A percentile compares a stretch with the other conserved stretches of the same genome.
Conservation (phyloP, 2,797 vertebrate species). For the Mormyrus hasselquistii region DNA sequence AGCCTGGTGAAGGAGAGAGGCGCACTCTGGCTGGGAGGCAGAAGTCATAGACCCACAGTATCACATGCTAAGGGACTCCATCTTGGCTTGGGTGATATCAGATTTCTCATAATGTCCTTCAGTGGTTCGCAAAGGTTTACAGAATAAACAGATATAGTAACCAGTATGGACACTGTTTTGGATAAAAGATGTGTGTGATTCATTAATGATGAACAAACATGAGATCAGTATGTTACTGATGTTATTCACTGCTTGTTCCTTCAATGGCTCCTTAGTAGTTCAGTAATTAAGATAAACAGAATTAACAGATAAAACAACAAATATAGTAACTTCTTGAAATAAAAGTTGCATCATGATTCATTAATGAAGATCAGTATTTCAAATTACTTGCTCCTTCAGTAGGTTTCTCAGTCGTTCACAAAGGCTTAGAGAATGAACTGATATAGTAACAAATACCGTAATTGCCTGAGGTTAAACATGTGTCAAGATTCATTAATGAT, state of each 20-base stretch:
- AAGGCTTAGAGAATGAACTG: too few relatives aligned
- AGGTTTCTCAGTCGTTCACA: too few relatives aligned
- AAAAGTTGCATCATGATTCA: not conserved
- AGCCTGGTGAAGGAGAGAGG: not conserved
- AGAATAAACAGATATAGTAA: too few relatives aligned
- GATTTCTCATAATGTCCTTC: not conserved
- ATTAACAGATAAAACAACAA: not conserved
- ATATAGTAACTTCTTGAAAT: not conserved
- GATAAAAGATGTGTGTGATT: not conserved
- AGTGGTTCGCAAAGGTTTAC: too few relatives aligned
- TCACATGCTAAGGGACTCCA: not conserved
- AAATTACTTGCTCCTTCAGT: too few relatives aligned
- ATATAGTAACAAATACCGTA: too few relatives aligned
- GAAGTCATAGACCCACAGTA: not conserved
- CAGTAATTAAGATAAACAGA: not conserved
- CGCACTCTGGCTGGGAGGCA: not conserved
- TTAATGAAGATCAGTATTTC: not conserved
- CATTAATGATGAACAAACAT: not conserved
- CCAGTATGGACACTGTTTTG: too few relatives aligned
- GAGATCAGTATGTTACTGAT: not conserved
- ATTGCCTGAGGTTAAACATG: not conserved
- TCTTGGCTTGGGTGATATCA: not conserved
- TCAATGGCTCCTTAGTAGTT: not conserved
- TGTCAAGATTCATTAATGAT: not conserved
- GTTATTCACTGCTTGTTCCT: too few relatives aligned